Percentiles rank a stretch among this genome's conserved stretches.
Conservation (phyloP, 2,113 vertebrate species). For the Bothrops jararaca region DNA sequence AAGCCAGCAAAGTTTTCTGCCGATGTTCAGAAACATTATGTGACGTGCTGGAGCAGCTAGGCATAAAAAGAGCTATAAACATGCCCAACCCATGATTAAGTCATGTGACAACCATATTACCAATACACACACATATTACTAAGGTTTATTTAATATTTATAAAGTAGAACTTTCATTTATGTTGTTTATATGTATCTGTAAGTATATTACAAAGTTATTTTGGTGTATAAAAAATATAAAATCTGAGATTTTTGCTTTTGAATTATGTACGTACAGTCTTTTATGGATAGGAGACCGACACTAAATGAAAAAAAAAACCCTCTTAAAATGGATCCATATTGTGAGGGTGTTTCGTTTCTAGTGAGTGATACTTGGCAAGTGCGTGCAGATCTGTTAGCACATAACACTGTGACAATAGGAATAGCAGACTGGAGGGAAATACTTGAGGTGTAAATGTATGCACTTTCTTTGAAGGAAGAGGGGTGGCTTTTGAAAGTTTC, state of each 20-base stretch:
- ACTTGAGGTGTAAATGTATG: constrained; percentile 41
- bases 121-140: background rate
- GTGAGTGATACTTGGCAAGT: constrained; percentile 55
- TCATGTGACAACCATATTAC: background rate
- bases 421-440: constrained; percentile 44
- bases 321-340: constrained; percentile 46
- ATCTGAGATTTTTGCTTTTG: background rate
- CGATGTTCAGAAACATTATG: background rate
- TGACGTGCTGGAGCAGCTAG: background rate
- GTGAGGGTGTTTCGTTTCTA: constrained; percentile 15
- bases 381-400: constrained; percentile 45
- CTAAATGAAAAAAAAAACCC: background rate
- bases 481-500: constrained; percentile 34
- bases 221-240: accelerated
- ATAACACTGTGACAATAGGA: constrained; percentile 37
- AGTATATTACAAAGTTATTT: background rate
- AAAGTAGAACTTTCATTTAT: background rate
- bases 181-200: background rate
- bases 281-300: background rate
- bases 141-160: background rate
- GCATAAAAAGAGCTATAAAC: background rate
- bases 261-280: accelerated
- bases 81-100: background rate
- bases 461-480: background rate
- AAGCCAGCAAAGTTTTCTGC: background rate